A percentile compares a stretch with the other conserved stretches of the same genome.
Conservation (phyloP, 2,797 vertebrate species). For the Sparidentex hasta region DNA sequence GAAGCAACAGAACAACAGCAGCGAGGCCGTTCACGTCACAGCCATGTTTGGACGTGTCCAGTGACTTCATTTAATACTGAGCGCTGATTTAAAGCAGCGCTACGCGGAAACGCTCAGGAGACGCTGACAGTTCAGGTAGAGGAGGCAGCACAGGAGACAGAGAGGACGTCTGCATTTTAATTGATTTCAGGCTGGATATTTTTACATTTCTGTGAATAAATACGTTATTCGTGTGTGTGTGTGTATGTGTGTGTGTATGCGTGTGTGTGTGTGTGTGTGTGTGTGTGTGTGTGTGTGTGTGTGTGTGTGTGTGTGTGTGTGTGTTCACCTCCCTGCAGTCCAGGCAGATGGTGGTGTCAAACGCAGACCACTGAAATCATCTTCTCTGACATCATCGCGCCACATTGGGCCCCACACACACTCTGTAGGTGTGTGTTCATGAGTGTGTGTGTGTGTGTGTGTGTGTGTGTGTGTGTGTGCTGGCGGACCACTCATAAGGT, state of each 20-base stretch:
- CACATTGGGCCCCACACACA: background rate
- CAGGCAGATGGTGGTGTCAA: constrained; percentile 69
- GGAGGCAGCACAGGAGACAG: background rate
- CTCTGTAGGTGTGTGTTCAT: background rate
- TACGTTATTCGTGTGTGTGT: constrained; percentile 49
- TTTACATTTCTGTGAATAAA: constrained; percentile 45
- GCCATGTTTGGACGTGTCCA: constrained; percentile 38
- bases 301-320: constrained; percentile 14
- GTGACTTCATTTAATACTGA: constrained; percentile 54
- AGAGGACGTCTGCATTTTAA: constrained; percentile 55
- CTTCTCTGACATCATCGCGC: constrained; percentile 47
- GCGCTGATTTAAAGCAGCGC: constrained; percentile 43
- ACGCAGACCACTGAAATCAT: constrained; percentile 51
- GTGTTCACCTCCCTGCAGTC: constrained; percentile 31
- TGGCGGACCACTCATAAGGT: constrained; percentile 43
- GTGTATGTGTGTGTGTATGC: background rate
- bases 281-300: constrained; percentile 14
- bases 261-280: background rate
- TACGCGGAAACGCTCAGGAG: constrained; percentile 30
- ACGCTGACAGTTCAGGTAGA: constrained; percentile 34
- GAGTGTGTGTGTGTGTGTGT: background rate
- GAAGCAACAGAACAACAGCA: background rate
- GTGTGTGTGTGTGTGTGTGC: background rate
- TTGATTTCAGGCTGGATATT: constrained; percentile 51
- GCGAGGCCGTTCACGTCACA: background rate